Conservation (phyloP, 2,888 invertebrate genomes). For the Drosophila pseudotakahashii region DNA sequence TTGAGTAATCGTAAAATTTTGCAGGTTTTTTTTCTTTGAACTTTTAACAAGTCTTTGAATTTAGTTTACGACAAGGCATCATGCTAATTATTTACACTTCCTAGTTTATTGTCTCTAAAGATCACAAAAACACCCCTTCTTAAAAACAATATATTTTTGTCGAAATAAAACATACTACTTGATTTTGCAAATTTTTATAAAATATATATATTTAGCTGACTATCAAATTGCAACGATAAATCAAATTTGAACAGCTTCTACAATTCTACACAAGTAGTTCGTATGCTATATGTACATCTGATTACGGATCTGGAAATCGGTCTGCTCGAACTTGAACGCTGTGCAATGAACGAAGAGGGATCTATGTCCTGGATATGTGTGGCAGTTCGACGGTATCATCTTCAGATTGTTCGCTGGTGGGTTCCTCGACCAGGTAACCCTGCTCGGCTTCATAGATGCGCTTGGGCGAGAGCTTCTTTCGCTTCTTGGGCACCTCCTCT, state of each 20-base stretch:
- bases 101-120: neutral
- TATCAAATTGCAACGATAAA: constrained; percentile 19
- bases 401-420: constrained; percentile 61
- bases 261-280: constrained; percentile 7
- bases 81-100: neutral
- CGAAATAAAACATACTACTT: too few species aligned
- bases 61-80: neutral
- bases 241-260: constrained; percentile 16
- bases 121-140: too few species aligned
- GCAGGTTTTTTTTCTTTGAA: constrained; percentile 2
- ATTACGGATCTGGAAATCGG: constrained; percentile 1
- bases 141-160: too few species aligned
- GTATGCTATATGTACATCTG: neutral
- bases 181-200: neutral
- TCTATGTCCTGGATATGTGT: constrained; percentile 1
- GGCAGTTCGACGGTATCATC: constrained; percentile 23
- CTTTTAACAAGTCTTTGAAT: neutral
- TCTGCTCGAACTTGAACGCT: too few species aligned
- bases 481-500: neutral
- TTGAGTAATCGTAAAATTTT: neutral
- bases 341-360: too few species aligned
- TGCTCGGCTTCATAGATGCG: constrained; percentile 65
- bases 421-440: constrained; percentile 81
- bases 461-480: neutral
- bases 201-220: constrained; percentile 11